Conservation (phyloP, 2,888 invertebrate species). For the Phrixothrix hirtus region DNA sequence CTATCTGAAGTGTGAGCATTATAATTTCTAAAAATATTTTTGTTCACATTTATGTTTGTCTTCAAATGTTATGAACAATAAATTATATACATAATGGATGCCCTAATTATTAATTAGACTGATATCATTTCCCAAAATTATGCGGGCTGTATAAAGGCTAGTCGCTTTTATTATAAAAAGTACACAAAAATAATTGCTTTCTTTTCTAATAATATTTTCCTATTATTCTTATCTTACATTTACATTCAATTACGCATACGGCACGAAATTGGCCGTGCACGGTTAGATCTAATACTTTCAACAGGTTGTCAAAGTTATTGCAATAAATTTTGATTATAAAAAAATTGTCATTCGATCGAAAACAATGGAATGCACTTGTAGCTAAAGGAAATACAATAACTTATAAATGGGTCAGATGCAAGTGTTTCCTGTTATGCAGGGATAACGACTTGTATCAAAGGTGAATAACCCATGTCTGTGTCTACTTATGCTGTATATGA, state of each 20-base stretch:
- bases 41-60: no score
- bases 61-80: no score
- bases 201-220: conserved; percentile 10
- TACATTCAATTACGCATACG: conserved; percentile 5
- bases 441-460: conserved; percentile 41
- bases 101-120: no score
- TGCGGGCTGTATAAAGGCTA: no score
- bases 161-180: conserved; percentile 14
- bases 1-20: no score
- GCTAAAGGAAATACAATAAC: conserved; percentile 27
- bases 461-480: conserved; percentile 38
- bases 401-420: conserved; percentile 40
- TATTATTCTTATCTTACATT: conserved; percentile 16
- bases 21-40: no score
- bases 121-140: no score
- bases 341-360: neutral
- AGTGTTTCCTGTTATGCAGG: conserved; percentile 40
- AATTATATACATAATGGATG: no score
- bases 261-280: neutral
- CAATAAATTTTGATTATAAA: neutral
- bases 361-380: conserved; percentile 18
- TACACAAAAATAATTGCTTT: conserved; percentile 16
- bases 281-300: no score
- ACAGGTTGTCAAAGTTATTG: no score
- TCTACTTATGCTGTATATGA: conserved; percentile 27